Percentiles rank a stretch among this genome's conserved stretches.
Evolutionary conservation across 2,888 invertebrate genomes (phyloP).

Genomic region (Drosophila differens): DNA sequence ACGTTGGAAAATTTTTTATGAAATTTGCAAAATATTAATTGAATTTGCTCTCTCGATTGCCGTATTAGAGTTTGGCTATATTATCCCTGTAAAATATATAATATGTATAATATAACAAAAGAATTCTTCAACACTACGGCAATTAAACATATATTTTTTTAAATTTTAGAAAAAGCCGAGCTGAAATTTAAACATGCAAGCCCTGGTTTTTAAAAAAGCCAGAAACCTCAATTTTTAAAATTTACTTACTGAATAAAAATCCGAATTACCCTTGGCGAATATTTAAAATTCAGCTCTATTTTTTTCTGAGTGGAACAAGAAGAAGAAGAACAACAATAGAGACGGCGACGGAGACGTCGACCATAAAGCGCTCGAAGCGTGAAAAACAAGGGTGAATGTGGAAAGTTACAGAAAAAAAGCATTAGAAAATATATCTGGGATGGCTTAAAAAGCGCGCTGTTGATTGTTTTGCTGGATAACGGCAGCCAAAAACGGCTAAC

Average conservation of each 20-base stretch:
- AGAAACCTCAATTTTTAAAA: neutral
- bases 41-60: no score
- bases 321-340: slow-evolving; percentile 17
- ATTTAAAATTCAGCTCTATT: neutral
- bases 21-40: neutral
- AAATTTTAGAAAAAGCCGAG: neutral
- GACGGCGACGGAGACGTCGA: slow-evolving; percentile 38
- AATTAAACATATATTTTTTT: neutral
- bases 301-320: slow-evolving; percentile 18
- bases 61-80: no score
- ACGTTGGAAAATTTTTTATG: no score
- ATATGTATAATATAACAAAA: no score
- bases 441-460: slow-evolving; percentile 80
- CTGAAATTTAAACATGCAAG: neutral
- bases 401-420: slow-evolving; percentile 82
- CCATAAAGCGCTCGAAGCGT: slow-evolving; percentile 79
- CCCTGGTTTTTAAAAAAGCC: no score
- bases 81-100: neutral
- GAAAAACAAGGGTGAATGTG: slow-evolving; percentile 82
- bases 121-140: neutral
- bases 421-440: slow-evolving; percentile 80
- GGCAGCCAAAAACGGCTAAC: slow-evolving; percentile 44
- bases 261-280: neutral
- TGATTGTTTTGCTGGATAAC: slow-evolving; percentile 80
- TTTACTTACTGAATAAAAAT: no score